phyloP scores from a whole-genome alignment of 2,797 vertebrate genomes.

The Hippopotamyrus pictus region DNA sequence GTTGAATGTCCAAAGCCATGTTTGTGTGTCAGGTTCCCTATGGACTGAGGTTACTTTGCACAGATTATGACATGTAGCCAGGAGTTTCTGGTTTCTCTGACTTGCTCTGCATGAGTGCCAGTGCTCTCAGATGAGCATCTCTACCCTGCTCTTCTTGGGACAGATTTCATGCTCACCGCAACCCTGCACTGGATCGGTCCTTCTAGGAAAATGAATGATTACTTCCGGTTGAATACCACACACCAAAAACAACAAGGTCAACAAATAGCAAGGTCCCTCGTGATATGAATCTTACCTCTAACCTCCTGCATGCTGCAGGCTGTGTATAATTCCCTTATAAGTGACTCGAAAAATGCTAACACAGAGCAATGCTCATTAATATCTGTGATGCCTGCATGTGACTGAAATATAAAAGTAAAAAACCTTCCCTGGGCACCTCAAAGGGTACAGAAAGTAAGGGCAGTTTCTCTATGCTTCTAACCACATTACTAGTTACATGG shows the following conservation, averaged over 20 bases:
- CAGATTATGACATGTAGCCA: neutral
- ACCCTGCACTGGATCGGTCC: neutral
- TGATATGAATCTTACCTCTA: neutral
- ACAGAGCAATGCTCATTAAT: neutral
- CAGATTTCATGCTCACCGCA: neutral
- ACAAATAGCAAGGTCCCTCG: neutral
- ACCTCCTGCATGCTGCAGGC: neutral
- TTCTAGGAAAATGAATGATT: neutral
- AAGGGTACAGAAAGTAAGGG: neutral
- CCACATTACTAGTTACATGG: neutral
- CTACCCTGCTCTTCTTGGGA: neutral
- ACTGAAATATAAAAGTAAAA: neutral
- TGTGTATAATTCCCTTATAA: neutral
- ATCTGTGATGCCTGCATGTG: neutral
- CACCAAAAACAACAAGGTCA: neutral
- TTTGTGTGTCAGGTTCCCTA: neutral
- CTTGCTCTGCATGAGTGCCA: neutral
- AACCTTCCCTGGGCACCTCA: neutral
- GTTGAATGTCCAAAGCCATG: neutral
- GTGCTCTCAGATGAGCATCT: neutral
- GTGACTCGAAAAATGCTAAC: neutral
- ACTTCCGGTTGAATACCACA: neutral
- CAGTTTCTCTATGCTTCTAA: conserved; percentile 14
- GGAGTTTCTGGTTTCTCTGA: neutral
- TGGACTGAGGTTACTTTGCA: neutral